Base-by-base conservation (phyloP, 35 echinoderm and acorn worm genomes). In the Heliocidaris erythrogramma region DNA sequence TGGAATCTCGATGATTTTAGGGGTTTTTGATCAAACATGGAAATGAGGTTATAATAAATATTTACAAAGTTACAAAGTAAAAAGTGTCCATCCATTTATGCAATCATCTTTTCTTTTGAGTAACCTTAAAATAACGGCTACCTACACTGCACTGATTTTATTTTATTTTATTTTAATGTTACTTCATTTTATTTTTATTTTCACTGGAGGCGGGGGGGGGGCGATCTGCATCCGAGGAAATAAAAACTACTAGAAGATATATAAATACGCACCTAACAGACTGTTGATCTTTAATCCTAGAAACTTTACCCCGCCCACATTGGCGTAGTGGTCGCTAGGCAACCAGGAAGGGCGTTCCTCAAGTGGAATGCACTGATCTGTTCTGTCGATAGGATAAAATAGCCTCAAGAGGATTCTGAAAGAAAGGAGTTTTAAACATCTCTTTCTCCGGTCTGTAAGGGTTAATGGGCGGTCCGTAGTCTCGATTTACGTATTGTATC, bases 351-450 rank as follows among this genome's bases (percentile, higher is more conserved):
- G 52, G 32, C 59, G 53, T 47, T 92, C 65, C 24, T 86, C 49
- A 27, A 21, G 5, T 12, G 95, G 93, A 78, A 31, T 53, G 31
- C 48, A 48, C 4, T 92, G 6, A 17, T 69, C 86, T 21, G 65
- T 52, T 49, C 59, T 92, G 30, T 96, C 93, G 11, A 93, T 95
- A 21, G 96, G 96, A 87, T 97, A 97, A 60, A 96, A 97, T 24
- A 97, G 84, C 16, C 95, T 47, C 30, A 95, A 85, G 95, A 97
- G 94, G 52, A 85, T 94, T 18, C 96, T 97, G 95, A 27, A 49
- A 95, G 12, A 52, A 52, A 52, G 49, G 8, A 52, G 49, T 52
- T 52, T 0, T 27, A 69, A 69, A 21, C 5, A 24, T 24, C 16
- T 69, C 5, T 69, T 17, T 69, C 24, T 69, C 24, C 60, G 21